A percentile compares a stretch with the other conserved stretches of the same genome.
These are phyloP conservation scores for Lasiurus borealis DNA, from an alignment of 2,113 vertebrate species.

Conservation along the genomic window DNA sequence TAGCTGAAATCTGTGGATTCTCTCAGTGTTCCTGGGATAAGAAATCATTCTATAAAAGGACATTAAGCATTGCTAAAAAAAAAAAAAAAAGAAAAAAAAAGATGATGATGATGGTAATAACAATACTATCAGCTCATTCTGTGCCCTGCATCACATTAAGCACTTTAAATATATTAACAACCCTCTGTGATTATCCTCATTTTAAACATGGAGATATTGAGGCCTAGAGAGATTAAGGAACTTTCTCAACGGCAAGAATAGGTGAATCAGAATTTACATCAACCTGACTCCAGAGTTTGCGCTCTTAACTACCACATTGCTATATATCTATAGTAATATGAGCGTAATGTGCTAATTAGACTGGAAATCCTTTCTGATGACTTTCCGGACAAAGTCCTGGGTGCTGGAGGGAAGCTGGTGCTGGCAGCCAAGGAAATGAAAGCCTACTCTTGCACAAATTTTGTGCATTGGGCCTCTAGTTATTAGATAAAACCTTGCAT, in stretches of 20 bases:
- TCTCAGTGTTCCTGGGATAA: slow-evolving; percentile 15
- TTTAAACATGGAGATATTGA: slow-evolving; percentile 29
- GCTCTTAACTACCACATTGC: background rate
- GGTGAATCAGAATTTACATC: background rate
- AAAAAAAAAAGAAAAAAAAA: background rate
- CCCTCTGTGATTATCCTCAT: background rate
- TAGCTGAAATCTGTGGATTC: background rate
- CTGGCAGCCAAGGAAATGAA: no score
- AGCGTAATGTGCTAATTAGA: no score
- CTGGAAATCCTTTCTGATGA: no score
- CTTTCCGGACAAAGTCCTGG: no score
- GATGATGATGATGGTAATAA: background rate
- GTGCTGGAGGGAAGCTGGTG: no score
- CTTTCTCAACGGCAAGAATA: background rate
- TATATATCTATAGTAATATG: background rate
- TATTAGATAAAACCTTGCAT: background rate
- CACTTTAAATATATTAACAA: background rate
- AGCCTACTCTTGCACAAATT: no score
- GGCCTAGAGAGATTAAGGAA: background rate
- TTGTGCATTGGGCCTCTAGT: no score
- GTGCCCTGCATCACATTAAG: background rate
- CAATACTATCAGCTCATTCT: background rate
- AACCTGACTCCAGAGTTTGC: background rate
- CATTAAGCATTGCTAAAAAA: background rate
- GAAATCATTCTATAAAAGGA: slow-evolving; percentile 16